Percentiles rank a stretch among this genome's conserved stretches.
phyloP scores from a whole-genome alignment of 1,140 invertebrate species.

The Trialeurodes vaporariorum region DNA sequence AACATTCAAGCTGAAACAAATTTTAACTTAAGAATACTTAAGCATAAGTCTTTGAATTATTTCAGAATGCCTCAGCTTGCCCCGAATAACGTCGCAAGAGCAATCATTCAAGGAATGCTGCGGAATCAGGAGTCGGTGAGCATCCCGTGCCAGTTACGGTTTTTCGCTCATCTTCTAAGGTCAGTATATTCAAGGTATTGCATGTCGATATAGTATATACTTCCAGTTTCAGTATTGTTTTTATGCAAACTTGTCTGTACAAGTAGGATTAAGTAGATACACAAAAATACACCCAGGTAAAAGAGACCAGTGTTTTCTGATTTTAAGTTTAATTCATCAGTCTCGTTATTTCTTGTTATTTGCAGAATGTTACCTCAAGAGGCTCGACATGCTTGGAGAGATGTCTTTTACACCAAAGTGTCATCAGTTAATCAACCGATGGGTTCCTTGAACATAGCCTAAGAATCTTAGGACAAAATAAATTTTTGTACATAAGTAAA shows the following conservation, averaged over 20 bases:
- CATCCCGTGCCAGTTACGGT: slow-evolving; percentile 6
- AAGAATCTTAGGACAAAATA: too few species aligned
- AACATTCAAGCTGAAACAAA: too few species aligned
- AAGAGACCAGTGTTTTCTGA: too few species aligned
- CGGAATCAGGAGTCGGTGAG: slow-evolving; percentile 6
- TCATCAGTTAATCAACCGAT: background rate
- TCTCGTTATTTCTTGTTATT: too few species aligned
- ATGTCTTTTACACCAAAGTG: slow-evolving; percentile 10
- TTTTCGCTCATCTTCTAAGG: slow-evolving; percentile 10
- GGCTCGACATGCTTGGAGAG: slow-evolving; percentile 4
- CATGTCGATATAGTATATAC: background rate
- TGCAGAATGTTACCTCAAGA: slow-evolving; percentile 5
- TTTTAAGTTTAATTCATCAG: too few species aligned
- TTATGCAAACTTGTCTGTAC: too few species aligned
- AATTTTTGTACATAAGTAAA: too few species aligned
- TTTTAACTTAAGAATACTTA: too few species aligned
- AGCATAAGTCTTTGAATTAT: too few species aligned
- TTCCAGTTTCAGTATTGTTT: too few species aligned
- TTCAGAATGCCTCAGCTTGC: slow-evolving; percentile 9
- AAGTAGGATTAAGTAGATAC: too few species aligned
- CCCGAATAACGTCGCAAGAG: slow-evolving; percentile 3
- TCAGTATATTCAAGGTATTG: background rate
- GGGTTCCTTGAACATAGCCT: background rate
- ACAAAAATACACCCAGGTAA: too few species aligned
- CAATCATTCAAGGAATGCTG: slow-evolving; percentile 8